Evolutionary conservation across 2,797 vertebrate genomes (phyloP).

Genomic region (Pangasius macronema): DNA sequence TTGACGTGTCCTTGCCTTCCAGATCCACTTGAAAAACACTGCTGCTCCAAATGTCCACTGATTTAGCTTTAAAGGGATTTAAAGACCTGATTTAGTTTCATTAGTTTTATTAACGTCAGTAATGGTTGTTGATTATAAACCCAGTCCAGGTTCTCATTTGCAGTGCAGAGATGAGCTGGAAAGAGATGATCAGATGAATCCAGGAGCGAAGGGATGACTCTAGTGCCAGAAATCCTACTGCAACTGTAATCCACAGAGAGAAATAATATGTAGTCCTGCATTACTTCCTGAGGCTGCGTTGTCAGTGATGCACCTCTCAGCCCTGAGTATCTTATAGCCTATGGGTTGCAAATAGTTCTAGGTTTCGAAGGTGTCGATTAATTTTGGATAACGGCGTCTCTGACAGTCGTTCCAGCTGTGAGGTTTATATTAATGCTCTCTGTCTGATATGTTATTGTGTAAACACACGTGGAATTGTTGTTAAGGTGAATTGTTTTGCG

Average conservation of each 20-base stretch:
- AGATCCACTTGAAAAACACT: constrained; percentile 58
- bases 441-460: background rate
- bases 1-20: constrained; percentile 60
- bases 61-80: background rate
- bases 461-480: background rate
- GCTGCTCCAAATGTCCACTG: background rate
- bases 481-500: background rate
- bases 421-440: background rate
- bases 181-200: too few relatives aligned
- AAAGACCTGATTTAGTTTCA: background rate
- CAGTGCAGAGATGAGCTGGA: background rate
- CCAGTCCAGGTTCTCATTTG: background rate
- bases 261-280: background rate
- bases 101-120: background rate
- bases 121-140: background rate
- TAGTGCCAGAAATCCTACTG: background rate
- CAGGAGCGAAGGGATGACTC: background rate
- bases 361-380: background rate
- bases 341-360: background rate
- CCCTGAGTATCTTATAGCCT: background rate
- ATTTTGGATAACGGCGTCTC: background rate
- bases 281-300: background rate
- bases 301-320: background rate
- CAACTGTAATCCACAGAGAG: background rate
- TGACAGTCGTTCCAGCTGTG: background rate